Evolutionary conservation across 2,113 vertebrate species (phyloP), one percentile per base, ranked within the genome.

Genomic region (Mobula birostris): DNA sequence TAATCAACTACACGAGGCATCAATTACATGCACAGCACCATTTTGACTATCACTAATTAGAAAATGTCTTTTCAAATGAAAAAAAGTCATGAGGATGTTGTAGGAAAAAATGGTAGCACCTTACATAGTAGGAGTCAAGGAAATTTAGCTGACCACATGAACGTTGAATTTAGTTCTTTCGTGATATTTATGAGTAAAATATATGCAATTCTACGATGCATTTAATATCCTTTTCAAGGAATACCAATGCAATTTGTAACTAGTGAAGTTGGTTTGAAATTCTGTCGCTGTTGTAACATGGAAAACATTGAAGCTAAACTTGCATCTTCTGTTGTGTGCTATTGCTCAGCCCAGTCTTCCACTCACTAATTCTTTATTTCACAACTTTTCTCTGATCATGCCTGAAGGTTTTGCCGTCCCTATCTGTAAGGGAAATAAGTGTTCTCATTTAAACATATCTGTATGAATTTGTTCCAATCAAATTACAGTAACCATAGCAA

Each of bases 401-500:
- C 17, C 85, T 66, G 85, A 6, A 15, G 63, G 85, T 63, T 90
- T 90, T 19, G 7, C 27, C 82, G 27, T 19, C 48, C 3, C 27
- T 77, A 63, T 63, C 56, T 88, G 27, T 66, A 68, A 32, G 58
- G 66, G 12, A 85, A 36, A n/a, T 79, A 79, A 90, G 6, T 19
- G 58, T 32, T 90, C 29, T 29, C 29, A 32, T 88, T 90, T 66
- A 88, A 90, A 90, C 29, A 63, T 17, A 68, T 17, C 61, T 32
- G 32, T 90, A 90, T 66, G 29, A 66, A 90, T 17, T 68, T 66
- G 85, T 63, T 90, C 61, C 19, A n/a, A 90, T 90, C 29, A 15
- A 90, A 58, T 90, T 66, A n/a, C 29, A 11, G 77, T 79, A 36
- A 90, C 85, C 61, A 90, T 90, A 63, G 61, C n/a, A 90, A 90